These are phyloP conservation scores for Trachelus tabidus DNA, from an alignment of 2,888 invertebrate genomes.

Conservation along the genomic window DNA sequence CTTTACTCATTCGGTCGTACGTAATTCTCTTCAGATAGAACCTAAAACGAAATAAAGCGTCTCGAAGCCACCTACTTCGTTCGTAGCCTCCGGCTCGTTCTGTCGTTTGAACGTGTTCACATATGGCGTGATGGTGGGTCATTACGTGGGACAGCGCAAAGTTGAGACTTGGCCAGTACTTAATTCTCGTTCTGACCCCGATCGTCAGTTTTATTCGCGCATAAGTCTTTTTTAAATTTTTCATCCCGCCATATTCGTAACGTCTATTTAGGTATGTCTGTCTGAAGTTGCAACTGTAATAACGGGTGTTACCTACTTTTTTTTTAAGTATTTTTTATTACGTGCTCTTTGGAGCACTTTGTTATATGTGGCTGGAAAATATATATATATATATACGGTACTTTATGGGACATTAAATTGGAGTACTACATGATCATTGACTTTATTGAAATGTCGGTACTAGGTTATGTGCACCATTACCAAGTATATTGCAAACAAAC, in stretches of 20 bases:
- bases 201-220: neutral
- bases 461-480: neutral
- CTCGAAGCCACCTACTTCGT: neutral
- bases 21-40: neutral
- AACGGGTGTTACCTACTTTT: neutral
- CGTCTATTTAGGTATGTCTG: neutral
- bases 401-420: neutral
- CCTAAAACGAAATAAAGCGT: neutral
- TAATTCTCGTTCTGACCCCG: neutral
- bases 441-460: neutral
- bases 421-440: neutral
- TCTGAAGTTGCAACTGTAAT: neutral
- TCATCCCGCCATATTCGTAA: neutral
- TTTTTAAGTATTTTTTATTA: neutral
- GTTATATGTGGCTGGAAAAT: neutral
- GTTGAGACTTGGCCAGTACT: neutral
- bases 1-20: neutral
- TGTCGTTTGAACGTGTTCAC: neutral
- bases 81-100: neutral
- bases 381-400: neutral
- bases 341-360: neutral
- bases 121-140: conserved; percentile 6
- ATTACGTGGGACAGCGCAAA: conserved; percentile 8
- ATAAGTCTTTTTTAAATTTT: neutral
- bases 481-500: neutral